Percentiles rank a stretch among this genome's conserved stretches.
phyloP scores from a whole-genome alignment of 2,113 vertebrate genomes.

The Eulemur macaco region DNA sequence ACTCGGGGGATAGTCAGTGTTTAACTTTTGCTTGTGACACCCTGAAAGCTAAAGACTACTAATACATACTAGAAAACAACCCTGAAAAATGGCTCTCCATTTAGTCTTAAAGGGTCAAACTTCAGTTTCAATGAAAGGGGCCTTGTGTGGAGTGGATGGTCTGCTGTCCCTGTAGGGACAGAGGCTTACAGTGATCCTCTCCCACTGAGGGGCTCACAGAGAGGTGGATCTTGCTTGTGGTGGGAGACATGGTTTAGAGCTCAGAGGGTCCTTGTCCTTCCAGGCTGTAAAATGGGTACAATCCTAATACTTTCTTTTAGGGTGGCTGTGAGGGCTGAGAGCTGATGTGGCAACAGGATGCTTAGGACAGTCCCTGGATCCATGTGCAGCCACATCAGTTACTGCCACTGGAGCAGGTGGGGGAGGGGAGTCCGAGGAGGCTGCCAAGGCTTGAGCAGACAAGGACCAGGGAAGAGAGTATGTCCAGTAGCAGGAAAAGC shows the following conservation, averaged over 20 bases:
- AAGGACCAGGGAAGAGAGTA: fast-evolving
- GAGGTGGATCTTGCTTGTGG: not conserved
- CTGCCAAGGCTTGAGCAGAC: not conserved
- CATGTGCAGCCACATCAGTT: fast-evolving
- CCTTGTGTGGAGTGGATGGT: too few species aligned
- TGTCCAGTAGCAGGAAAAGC: not conserved
- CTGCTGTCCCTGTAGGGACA: not conserved
- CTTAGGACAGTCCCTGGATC: not conserved
- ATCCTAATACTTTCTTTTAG: not conserved
- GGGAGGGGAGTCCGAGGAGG: not conserved
- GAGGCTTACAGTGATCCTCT: fast-evolving
- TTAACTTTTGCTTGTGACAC: too few species aligned
- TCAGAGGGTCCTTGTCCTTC: not conserved
- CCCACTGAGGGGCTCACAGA: not conserved
- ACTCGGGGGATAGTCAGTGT: fast-evolving
- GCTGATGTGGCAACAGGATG: not conserved
- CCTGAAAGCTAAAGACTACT: too few species aligned
- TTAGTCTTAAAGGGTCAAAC: not conserved
- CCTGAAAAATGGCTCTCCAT: not conserved
- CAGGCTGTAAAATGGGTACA: not conserved
- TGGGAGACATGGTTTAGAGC: not conserved
- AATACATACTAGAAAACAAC: too few species aligned
- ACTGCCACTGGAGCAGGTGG: not conserved
- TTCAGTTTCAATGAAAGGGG: not conserved
- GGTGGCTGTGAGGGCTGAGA: not conserved